Evolutionary conservation across 2,888 invertebrate genomes (phyloP), one percentile per base, ranked within the genome.

Genomic region (Cheilosia vulpina): DNA sequence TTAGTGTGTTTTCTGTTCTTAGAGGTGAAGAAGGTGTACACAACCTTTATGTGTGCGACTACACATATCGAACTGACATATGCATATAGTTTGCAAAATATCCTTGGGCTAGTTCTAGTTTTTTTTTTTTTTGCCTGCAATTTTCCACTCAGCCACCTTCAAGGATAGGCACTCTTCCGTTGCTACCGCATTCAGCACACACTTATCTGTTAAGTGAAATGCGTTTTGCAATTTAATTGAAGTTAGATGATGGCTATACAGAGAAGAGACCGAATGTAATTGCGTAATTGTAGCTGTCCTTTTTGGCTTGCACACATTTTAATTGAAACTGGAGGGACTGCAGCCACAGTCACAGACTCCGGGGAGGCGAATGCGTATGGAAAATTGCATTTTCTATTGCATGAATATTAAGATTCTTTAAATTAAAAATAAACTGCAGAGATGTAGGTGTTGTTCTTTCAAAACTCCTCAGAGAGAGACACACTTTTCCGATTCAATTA

Each of bases 211-310:
- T 80, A 79, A 84, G 75, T 84, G 75, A 80, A 80, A 76, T 84
- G 84, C 69, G 75, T 80, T 84, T 79, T 79, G 73, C 73, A 69
- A 75, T 79, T 75, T 80, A 71, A 80, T 84, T 75, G 79, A 80
- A 76, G 80, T 76, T 75, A 76, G 80, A 71, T 71, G 50, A 55
- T 60, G 58, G 55, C 45, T 57, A 38, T 52, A 45, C 19, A 45
- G n/a, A 19, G 24, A 62, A 50, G 58, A 73, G 50, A 65, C 62
- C 53, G 58, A 79, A 58, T 75, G 73, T 84, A 84, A 83, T 83
- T 83, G 68, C 83, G 68, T 69, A 73, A 79, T 79, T 79, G 73
- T 63, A 66, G 76, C 71, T 84, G 84, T 84, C 80, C 69, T 71
- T 69, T 84, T 78, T 60, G 75, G 69, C 53, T 62, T 21, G 52